Base-by-base conservation (phyloP, 2,113 vertebrate species). In the Larimichthys polyactis region DNA sequence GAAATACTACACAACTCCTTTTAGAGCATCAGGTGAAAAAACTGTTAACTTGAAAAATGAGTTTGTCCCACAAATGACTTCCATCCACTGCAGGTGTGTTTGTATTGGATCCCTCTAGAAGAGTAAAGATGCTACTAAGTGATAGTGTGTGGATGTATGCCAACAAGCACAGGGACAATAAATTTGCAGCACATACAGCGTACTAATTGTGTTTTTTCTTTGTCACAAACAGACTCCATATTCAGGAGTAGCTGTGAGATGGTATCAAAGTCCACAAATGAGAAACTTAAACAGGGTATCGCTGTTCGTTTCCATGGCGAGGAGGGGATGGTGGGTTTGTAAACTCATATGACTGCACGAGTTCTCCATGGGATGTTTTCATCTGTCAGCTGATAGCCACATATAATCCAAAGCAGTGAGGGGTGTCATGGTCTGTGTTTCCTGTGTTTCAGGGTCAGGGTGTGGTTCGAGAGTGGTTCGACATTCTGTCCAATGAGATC, bases 201-300 rank as follows among this genome's bases (percentile, higher is more conserved):
- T 6, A 24, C 16, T 20, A 3, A 60, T 51, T 2, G 3, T 51
- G 0, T 20, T 55, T 44, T 14, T 55, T 0, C 32, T 11, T 1
- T 46, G 1, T 84, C 54, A 19, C 57, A 12, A 2, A 52, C 83
- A 99, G 98, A 99, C 87, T 98, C 98, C 85, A 97, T 99, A 96
- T 99, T 99, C 94, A 97, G 97, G 93, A 99, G 98, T 90, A 99
- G 98, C 95, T 99, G 98, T 94, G 97, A 99, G 94, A 97, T 99
- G 93, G 98, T 99, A 11, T 98, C 97, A 81, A 99, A 98, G 94
- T 97, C 97, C 87, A 98, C 96, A 85, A 97, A 97, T 84, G 97
- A 97, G 81, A 99, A 99, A 82, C 95, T 99, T 51, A 99, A 99
- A 85, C 98, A 99, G 89, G 97, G 98, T 36, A 98, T 99, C 75